A percentile compares a stretch with the other conserved stretches of the same genome.
Evolutionary conservation across 2,113 vertebrate genomes (phyloP).

Genomic region (Callopanchax toddi): DNA sequence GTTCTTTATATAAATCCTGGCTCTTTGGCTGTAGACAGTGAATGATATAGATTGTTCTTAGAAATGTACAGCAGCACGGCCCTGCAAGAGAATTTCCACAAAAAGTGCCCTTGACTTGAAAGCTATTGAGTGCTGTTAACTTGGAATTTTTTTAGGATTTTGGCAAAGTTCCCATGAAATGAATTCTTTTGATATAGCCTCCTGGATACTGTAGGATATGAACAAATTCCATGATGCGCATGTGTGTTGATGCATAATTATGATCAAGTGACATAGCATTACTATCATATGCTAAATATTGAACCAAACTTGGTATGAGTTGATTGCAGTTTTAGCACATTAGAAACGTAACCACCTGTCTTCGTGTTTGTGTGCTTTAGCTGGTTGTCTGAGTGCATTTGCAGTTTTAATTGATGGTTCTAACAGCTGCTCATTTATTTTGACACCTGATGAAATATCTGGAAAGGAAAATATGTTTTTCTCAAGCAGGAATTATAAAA

Average conservation of each 20-base stretch:
- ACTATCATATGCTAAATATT: constrained; percentile 32
- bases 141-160: constrained; percentile 44
- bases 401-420: constrained; percentile 21
- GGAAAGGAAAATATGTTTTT: background rate
- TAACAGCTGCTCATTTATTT: constrained; percentile 13
- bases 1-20: constrained; percentile 67
- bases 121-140: constrained; percentile 46
- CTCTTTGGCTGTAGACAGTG: constrained; percentile 62
- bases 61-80: constrained; percentile 56
- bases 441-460: constrained; percentile 6
- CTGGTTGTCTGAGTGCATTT: background rate
- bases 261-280: constrained; percentile 39
- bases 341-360: constrained; percentile 37
- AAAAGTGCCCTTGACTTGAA: constrained; percentile 61
- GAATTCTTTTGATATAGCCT: constrained; percentile 20
- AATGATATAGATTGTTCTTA: constrained; percentile 71
- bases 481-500: constrained; percentile 31
- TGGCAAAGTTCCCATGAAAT: constrained; percentile 31
- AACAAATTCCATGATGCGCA: constrained; percentile 50
- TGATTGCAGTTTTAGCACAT: constrained; percentile 19
- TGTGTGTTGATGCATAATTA: constrained; percentile 40
- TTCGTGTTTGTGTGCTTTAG: constrained; percentile 30
- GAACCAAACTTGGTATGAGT: constrained; percentile 18
- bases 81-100: constrained; percentile 50
- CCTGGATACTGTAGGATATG: constrained; percentile 6